A percentile compares a stretch with the other conserved stretches of the same genome.
Conservation (phyloP, 2,113 vertebrate species). For the Phaethornis superciliosus region DNA sequence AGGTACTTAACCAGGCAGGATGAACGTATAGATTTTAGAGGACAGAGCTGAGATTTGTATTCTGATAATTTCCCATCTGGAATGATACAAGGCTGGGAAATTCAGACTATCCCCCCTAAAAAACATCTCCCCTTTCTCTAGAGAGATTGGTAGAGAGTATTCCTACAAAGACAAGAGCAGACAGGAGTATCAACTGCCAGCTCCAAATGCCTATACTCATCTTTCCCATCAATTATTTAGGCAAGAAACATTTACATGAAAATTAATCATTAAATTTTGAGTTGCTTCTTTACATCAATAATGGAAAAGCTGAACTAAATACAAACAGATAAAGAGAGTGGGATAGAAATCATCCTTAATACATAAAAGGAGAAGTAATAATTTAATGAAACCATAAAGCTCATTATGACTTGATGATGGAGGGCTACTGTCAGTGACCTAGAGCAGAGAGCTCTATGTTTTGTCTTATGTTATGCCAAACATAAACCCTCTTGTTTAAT, state of each 20-base stretch:
- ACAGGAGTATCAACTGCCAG: slow-evolving; percentile 18
- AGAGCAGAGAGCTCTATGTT: not conserved
- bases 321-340: slow-evolving; percentile 66
- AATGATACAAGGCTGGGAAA: not conserved
- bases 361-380: slow-evolving; percentile 31
- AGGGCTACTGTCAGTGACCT: slow-evolving; percentile 26
- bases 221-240: slow-evolving; percentile 78
- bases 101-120: slow-evolving; percentile 3
- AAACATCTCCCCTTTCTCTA: not conserved
- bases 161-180: not conserved
- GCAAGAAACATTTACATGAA: slow-evolving; percentile 72
- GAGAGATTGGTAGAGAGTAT: not conserved
- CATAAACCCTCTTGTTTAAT: not conserved
- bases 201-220: slow-evolving; percentile 58
- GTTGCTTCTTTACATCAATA: slow-evolving; percentile 77
- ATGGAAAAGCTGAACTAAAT: slow-evolving; percentile 66
- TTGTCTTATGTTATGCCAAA: no score
- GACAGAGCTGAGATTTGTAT: slow-evolving; percentile 1
- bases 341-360: slow-evolving; percentile 53
- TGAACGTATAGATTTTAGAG: not conserved
- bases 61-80: slow-evolving; percentile 10
- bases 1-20: not conserved
- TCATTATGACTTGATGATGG: slow-evolving; percentile 31
- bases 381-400: slow-evolving; percentile 49
- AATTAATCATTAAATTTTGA: slow-evolving; percentile 75